Evolutionary conservation across 2,113 vertebrate genomes (phyloP), one percentile per base, ranked within the genome.

Genomic region (Paradisaea rubra): DNA sequence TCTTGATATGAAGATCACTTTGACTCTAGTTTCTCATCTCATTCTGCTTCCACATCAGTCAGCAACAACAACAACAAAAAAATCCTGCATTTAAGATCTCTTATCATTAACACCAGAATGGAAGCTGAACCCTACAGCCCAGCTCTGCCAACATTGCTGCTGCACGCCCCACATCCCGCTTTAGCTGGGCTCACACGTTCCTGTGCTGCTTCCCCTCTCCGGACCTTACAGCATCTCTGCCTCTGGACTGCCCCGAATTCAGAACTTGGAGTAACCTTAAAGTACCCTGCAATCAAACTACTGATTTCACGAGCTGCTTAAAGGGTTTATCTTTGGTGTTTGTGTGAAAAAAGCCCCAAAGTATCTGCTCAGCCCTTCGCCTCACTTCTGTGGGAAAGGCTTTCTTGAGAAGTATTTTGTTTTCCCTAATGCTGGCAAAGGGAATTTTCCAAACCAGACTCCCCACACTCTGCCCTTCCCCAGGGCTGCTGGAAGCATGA

Each of bases 141-240:
- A 2, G 72, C 60, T 50, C 23, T 28, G 61, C 12, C 28, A 2
- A 15, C 7, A 0, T 0, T 87, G 50, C 54, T 73, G 60, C 68
- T 3, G 6, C 54, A 50, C 0, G 0, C 22, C 70, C 6, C 37
- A 1, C 1, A 24, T 27, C 61, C 21, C 2, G 2, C 65, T 22
- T 28, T 44, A 72, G 71, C 39, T 39, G 2, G 76, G 60, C 30
- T 69, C 13, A 1, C 14, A 0, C 1, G 0, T 6, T 18, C 68
- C 39, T 3, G 6, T 2, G 2, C 68, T 73, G 24, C 3, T 9
- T 22, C 61, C 19, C 3, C 0, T 13, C 74, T 56, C 5, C 2
- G 56, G 31, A 57, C 33, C 42, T 10, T 1, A 21, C 8, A 1
- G n/a, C 77, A 39, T 8, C 54, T 52, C 74, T 82, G 30, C 25